phyloP scores from a whole-genome alignment of 2,888 invertebrate species.

The Malthinus flaveolus region DNA sequence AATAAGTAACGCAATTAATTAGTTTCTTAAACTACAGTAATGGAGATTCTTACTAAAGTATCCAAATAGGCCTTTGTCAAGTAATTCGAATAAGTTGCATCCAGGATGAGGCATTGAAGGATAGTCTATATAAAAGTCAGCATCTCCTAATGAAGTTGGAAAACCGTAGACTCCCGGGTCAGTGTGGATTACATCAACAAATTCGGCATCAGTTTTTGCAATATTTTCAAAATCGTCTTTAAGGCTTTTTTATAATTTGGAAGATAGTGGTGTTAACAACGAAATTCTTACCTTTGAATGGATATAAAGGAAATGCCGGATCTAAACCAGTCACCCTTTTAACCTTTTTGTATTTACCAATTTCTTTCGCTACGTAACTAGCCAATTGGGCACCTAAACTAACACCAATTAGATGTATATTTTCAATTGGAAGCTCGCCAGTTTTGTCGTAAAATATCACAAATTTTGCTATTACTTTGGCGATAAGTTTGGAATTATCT shows the following conservation, averaged over 20 bases:
- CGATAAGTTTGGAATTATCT: conserved; percentile 69
- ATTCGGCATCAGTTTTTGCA: conserved; percentile 57
- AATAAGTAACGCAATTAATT: too few relatives aligned
- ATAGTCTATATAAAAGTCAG: conserved; percentile 63
- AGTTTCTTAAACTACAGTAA: too few relatives aligned
- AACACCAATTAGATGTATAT: conserved; percentile 71
- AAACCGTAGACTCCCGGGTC: conserved; percentile 63
- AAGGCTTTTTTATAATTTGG: too few relatives aligned
- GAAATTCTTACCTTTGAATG: not conserved
- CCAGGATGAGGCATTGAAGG: conserved; percentile 53
- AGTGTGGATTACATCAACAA: conserved; percentile 65
- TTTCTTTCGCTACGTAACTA: conserved; percentile 72
- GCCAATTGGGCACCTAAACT: conserved; percentile 75
- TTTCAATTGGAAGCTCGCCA: conserved; percentile 61
- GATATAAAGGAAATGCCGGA: conserved; percentile 80
- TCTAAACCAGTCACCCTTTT: conserved; percentile 61
- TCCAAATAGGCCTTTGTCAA: not conserved
- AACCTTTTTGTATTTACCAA: conserved; percentile 53
- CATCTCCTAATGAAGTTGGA: conserved; percentile 61
- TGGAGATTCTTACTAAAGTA: too few relatives aligned
- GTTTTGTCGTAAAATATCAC: conserved; percentile 63
- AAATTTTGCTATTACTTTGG: conserved; percentile 66
- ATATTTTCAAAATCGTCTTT: not conserved
- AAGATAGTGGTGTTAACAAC: too few relatives aligned
- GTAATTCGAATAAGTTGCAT: conserved; percentile 41